Base-by-base conservation (phyloP, 2,888 invertebrate species). In the Caenorhabditis uteleia region DNA sequence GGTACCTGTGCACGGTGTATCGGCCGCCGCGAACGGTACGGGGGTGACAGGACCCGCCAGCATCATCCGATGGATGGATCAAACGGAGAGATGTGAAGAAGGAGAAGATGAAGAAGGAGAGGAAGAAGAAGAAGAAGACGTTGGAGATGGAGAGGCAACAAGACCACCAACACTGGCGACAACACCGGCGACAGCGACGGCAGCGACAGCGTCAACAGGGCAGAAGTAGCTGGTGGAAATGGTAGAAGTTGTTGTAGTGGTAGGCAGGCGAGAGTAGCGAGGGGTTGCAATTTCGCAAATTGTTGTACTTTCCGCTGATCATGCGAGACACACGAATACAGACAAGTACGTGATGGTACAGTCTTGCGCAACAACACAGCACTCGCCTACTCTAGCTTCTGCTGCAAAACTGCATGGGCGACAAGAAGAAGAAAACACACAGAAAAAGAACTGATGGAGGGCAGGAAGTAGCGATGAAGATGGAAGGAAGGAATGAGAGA, bases 1-100 rank as follows among this genome's bases (percentile, higher is more conserved):
- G 64, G 64, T 64, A 64, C 64, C 64, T 64, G 64, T 64, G 57
- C 64, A 57, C 65, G 65, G 50, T 55, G 62, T 53, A 44, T 51
- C 57, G 62, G 44, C 44, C 51, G 43, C 62, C 51, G 43, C 62
- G 62, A 56, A 62, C 62, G 62, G 62, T 62, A 62, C 18, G 5
- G 20, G 18, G 48, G 60, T 47, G 49, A 60, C 49, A 54, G 54
- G 48, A 53, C 53, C 49, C 54, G 59, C 50, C 58, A 51, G 50
- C n/a, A n/a, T n/a, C n/a, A n/a, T n/a, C n/a, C n/a, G n/a, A n/a
- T n/a, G n/a, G n/a, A n/a, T n/a, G n/a, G n/a, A n/a, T n/a, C n/a
- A n/a, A n/a, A n/a, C n/a, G n/a, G n/a, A n/a, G n/a, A n/a, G n/a
- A n/a, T n/a, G n/a, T n/a, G n/a, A n/a, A n/a, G n/a, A n/a, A n/a